phyloP scores from a whole-genome alignment of 2,888 invertebrate genomes.

The Synanthedon formicaeformis region DNA sequence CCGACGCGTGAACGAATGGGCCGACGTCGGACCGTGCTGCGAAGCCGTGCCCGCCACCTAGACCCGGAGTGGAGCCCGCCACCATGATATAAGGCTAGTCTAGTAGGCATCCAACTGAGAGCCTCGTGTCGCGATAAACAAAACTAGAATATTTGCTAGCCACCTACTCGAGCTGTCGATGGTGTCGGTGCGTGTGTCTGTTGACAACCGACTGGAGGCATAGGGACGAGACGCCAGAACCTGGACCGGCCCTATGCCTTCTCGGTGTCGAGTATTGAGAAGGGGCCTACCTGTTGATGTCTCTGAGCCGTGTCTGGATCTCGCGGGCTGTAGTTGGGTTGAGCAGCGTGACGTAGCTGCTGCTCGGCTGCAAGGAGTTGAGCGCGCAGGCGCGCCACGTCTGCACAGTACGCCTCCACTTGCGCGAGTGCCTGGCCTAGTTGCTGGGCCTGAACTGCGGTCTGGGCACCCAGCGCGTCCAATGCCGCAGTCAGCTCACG shows the following conservation, averaged over 20 bases:
- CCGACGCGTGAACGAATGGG: slow-evolving; percentile 13
- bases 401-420: slow-evolving; percentile 88
- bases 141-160: slow-evolving; percentile 57
- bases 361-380: slow-evolving; percentile 90
- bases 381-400: slow-evolving; percentile 85
- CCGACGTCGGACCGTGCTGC: slow-evolving; percentile 11
- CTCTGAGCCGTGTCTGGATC: slow-evolving; percentile 84
- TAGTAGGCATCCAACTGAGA: slow-evolving; percentile 21
- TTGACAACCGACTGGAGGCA: slow-evolving; percentile 3
- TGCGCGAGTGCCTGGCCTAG: slow-evolving; percentile 84
- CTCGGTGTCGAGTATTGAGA: slow-evolving; percentile 9
- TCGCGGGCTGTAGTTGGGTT: slow-evolving; percentile 85
- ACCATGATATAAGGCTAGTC: slow-evolving; percentile 2
- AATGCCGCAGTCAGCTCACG: slow-evolving; percentile 77
- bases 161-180: slow-evolving; percentile 25
- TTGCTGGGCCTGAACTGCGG: slow-evolving; percentile 74
- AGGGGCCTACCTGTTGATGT: slow-evolving; percentile 87
- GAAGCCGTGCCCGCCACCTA: slow-evolving; percentile 12
- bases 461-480: slow-evolving; percentile 72
- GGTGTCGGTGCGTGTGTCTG: slow-evolving; percentile 23
- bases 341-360: slow-evolving; percentile 83
- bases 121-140: slow-evolving; percentile 38
- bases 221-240: slow-evolving; percentile 1
- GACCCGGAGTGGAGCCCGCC: slow-evolving; percentile 1
- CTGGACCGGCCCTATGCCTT: not conserved